Conservation (phyloP, 2,113 vertebrate species). For the Cyanoderma ruficeps region DNA sequence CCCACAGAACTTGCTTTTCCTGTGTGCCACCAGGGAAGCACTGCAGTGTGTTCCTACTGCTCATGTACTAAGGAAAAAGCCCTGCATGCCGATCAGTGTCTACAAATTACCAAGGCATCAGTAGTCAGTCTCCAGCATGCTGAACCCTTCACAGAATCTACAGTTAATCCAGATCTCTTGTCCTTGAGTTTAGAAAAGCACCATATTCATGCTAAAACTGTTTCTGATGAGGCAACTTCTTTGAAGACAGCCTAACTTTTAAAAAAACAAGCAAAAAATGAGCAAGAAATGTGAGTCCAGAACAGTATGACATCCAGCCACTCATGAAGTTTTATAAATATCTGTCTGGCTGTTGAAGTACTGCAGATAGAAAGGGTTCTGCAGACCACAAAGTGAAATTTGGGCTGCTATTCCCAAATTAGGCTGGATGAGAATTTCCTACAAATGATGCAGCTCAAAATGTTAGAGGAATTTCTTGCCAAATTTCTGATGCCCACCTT, state of each 20-base stretch:
- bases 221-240: neutral
- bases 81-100: neutral
- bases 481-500: neutral
- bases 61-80: neutral
- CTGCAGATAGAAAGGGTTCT: neutral
- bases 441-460: neutral
- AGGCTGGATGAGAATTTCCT: neutral
- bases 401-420: neutral
- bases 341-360: neutral
- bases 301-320: neutral
- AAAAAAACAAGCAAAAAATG: neutral
- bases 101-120: neutral
- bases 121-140: neutral
- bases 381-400: neutral
- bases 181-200: neutral
- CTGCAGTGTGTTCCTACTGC: neutral
- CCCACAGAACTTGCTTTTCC: neutral
- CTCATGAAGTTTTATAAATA: neutral
- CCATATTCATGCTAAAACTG: neutral
- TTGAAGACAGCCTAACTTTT: neutral
- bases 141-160: neutral
- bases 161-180: neutral
- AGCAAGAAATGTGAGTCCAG: neutral
- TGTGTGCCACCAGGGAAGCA: neutral
- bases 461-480: neutral